Percentiles rank a stretch among this genome's conserved stretches.
Conservation (phyloP, 2,888 invertebrate genomes). For the Caprella mutica region DNA sequence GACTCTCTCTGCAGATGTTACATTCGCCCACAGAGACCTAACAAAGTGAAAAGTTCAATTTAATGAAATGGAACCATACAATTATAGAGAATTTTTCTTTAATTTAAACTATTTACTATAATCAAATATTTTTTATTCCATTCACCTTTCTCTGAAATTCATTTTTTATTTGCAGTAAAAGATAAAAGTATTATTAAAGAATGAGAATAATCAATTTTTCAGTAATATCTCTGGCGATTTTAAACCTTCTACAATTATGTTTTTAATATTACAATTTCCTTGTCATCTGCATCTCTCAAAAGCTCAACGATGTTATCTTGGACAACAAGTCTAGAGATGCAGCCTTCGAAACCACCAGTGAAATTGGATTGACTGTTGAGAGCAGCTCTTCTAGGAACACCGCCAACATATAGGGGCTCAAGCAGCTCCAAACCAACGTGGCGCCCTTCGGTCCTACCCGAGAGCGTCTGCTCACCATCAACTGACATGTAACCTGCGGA, state of each 20-base stretch:
- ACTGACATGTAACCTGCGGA: conserved; percentile 55
- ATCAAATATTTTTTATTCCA: too few species aligned
- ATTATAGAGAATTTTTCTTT: too few species aligned
- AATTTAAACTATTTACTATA: too few species aligned
- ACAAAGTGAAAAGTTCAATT: too few species aligned
- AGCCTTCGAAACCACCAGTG: conserved; percentile 64
- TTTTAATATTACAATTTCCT: conserved; percentile 38
- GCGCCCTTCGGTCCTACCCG: conserved; percentile 51
- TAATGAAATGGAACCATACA: too few species aligned
- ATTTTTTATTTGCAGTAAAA: too few species aligned
- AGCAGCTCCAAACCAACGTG: conserved; percentile 64
- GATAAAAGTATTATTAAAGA: too few species aligned
- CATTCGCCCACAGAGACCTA: too few species aligned
- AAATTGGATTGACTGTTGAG: conserved; percentile 52
- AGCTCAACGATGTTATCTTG: conserved; percentile 51
- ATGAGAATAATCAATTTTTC: too few species aligned
- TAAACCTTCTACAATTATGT: too few species aligned
- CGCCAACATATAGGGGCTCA: conserved; percentile 71
- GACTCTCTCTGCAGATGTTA: conserved; percentile 64
- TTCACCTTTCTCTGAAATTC: too few species aligned
- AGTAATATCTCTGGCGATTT: too few species aligned
- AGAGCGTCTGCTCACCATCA: conserved; percentile 50
- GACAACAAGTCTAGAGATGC: conserved; percentile 69
- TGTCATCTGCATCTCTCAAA: conserved; percentile 55
- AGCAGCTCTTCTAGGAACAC: conserved; percentile 57